These are phyloP conservation scores for Seriola dumerili DNA, from an alignment of 2,113 vertebrate species.

Conservation along the genomic window DNA sequence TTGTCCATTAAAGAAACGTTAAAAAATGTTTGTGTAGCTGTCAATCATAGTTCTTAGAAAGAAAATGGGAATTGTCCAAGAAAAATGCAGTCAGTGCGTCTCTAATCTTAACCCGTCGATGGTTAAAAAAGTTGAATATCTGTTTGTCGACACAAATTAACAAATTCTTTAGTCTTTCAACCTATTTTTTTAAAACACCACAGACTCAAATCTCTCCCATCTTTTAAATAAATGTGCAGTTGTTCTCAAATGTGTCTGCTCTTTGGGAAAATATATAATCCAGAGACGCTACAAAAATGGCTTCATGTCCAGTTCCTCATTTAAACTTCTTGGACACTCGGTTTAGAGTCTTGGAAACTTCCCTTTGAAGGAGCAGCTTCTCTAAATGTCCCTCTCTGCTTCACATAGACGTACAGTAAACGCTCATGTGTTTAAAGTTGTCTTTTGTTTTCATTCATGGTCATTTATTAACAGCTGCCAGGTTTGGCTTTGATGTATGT, in stretches of 20 bases:
- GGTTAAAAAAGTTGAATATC: not conserved
- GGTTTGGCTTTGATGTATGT: not conserved
- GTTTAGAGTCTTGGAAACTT: not conserved
- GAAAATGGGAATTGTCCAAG: no score
- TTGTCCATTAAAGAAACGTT: no score
- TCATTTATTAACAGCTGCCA: not conserved
- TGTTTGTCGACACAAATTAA: not conserved
- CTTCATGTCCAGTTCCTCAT: not conserved
- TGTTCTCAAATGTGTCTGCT: not conserved
- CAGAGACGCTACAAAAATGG: not conserved
- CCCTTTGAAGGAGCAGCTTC: not conserved
- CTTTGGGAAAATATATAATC: not conserved
- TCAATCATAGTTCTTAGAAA: no score
- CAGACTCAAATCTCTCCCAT: not conserved
- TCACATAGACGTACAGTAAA: not conserved
- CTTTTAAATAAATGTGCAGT: not conserved
- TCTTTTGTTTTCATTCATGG: not conserved
- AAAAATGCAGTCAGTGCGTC: no score
- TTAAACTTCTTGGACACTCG: not conserved
- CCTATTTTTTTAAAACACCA: not conserved
- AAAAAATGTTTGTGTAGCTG: no score
- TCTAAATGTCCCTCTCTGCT: not conserved
- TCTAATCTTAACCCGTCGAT: not conserved
- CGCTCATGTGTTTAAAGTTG: not conserved
- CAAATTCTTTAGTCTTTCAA: not conserved